Evolutionary conservation across 2,113 vertebrate species (phyloP).

Genomic region (Elaphurus davidianus): DNA sequence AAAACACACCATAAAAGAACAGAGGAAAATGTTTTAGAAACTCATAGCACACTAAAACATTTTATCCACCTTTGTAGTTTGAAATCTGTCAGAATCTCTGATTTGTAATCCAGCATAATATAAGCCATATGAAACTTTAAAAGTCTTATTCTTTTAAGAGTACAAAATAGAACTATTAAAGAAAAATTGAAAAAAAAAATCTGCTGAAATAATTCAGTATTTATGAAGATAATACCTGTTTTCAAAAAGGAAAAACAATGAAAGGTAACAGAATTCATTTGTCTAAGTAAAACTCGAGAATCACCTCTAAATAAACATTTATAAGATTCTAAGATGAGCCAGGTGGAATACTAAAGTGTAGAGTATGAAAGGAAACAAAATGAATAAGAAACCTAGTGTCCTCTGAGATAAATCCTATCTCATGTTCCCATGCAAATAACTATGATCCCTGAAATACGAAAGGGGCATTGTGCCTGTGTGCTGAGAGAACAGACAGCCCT

Average conservation of each 20-base stretch:
- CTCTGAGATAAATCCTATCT: neutral
- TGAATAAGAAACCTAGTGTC: neutral
- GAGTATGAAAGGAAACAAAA: neutral
- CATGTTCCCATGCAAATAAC: neutral
- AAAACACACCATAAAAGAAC: neutral
- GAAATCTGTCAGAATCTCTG: slow-evolving; percentile 50
- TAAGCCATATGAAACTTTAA: slow-evolving; percentile 21
- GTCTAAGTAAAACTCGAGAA: neutral
- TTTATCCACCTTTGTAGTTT: slow-evolving; percentile 43
- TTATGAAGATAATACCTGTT: neutral
- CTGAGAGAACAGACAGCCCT: neutral
- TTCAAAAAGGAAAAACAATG: slow-evolving; percentile 12
- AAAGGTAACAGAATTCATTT: neutral
- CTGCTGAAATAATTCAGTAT: neutral
- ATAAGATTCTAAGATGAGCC: neutral
- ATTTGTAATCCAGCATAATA: slow-evolving; percentile 37
- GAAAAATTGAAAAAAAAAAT: neutral
- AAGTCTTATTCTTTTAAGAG: slow-evolving; percentile 19
- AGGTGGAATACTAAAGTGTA: neutral
- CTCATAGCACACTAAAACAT: slow-evolving; percentile 40
- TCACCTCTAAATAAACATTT: neutral
- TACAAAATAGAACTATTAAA: slow-evolving; percentile 29
- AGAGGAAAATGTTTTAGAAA: slow-evolving; percentile 1
- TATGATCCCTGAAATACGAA: neutral
- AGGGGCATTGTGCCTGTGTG: neutral